phyloP scores from a whole-genome alignment of 2,113 vertebrate species.

The Columbina picui region DNA sequence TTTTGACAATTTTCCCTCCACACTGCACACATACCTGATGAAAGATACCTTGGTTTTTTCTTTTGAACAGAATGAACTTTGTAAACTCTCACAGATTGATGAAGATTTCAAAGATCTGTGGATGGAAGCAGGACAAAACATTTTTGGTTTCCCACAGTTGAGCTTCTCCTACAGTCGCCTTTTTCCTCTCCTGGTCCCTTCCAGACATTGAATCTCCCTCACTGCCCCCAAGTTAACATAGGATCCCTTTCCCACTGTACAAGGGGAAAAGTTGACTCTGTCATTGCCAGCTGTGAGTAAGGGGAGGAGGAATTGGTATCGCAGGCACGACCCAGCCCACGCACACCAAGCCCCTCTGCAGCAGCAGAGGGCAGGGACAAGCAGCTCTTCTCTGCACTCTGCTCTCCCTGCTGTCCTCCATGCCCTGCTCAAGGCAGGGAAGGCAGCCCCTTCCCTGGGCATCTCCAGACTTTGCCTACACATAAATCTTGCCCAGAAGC shows the following conservation, averaged over 20 bases:
- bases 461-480: rapidly evolving
- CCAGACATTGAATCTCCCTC: background rate
- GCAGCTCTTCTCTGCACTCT: rapidly evolving
- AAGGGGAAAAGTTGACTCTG: background rate
- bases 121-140: background rate
- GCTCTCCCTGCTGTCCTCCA: background rate
- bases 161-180: background rate
- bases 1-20: background rate
- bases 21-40: rapidly evolving
- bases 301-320: rapidly evolving
- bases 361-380: background rate
- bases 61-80: background rate
- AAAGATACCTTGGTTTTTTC: background rate
- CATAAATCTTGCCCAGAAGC: background rate
- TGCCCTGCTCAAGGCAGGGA: background rate
- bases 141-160: background rate
- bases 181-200: background rate
- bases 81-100: background rate
- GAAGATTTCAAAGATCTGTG: background rate
- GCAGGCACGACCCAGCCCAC: rapidly evolving
- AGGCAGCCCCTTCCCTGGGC: background rate
- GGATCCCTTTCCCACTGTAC: rapidly evolving
- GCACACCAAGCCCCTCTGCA: background rate
- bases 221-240: rapidly evolving
- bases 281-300: rapidly evolving